phyloP scores from a whole-genome alignment of 2,888 invertebrate species.

The Monopis laevigella region DNA sequence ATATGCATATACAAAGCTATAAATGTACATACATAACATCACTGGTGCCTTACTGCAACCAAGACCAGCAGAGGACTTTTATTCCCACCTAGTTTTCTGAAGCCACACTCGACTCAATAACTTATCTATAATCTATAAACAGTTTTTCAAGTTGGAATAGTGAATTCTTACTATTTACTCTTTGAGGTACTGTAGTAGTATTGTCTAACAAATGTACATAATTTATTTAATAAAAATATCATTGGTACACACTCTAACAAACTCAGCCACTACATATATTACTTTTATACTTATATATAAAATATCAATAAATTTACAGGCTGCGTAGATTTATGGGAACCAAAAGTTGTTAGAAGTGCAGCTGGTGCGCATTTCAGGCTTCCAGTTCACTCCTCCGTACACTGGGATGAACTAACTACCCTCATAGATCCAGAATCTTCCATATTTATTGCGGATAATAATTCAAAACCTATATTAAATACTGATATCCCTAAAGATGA shows the following conservation, averaged over 20 bases:
- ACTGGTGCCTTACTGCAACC: no score
- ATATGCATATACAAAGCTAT: no score
- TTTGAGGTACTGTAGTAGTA: no score
- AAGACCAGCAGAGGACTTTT: no score
- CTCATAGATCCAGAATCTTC: conserved; percentile 54
- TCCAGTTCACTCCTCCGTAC: conserved; percentile 70
- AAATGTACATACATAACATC: no score
- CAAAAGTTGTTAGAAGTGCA: conserved; percentile 85
- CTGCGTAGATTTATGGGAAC: conserved; percentile 90
- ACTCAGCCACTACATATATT: not conserved
- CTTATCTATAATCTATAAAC: no score
- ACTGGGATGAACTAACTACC: conserved; percentile 71
- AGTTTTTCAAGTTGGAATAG: no score
- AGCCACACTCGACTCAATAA: no score
- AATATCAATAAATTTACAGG: conserved; percentile 55
- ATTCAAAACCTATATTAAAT: no score
- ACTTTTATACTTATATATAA: not conserved
- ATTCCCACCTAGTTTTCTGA: no score
- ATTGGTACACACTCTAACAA: not conserved
- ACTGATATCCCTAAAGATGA: conserved; percentile 13
- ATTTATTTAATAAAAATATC: not conserved
- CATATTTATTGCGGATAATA: conserved; percentile 77
- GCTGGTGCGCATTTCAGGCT: conserved; percentile 88
- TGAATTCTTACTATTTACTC: no score
- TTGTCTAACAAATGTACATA: no score